Base-by-base conservation (phyloP, 2,113 vertebrate genomes). In the Trematomus loennbergii region DNA sequence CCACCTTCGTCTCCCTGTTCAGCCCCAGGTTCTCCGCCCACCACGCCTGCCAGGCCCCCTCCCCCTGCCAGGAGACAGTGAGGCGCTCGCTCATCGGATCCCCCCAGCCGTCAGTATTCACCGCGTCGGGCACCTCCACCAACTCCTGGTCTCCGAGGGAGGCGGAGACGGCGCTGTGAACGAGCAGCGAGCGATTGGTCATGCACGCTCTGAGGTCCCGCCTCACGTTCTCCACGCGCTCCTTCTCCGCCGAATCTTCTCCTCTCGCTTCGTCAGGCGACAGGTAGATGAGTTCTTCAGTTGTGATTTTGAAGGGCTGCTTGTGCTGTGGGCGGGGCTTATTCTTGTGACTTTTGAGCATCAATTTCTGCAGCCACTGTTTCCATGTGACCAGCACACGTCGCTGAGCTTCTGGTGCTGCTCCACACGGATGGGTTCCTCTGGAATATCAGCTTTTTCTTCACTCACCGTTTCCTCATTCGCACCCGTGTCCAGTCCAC, bases 11-110 rank as follows among this genome's bases (percentile, higher is more conserved):
- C 0, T 83, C 79, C 0, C 9, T 2, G 68, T 86, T 88, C 20
- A 90, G 18, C 0, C 92, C 95, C 0, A 89, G 90, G 36, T 84
- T 86, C 7, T 95, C 93, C 0, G 90, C 88, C 97, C 97, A 97
- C 96, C 97, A 97, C 0, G 61, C 70, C 0, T 25, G 76, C 89
- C 91, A 95, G 0, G 48, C 83, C 0, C 87, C 92, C 0, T 81
- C 87, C 81, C 97, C 93, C 0, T 78, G 79, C 97, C 98, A 98
- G 2, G 96, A 87, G 0, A 79, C 75, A 0, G 89, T 94, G 72
- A 99, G 79, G 0, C 97, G 95, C 3, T 91, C 8, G 7, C 94
- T 97, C 9, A 97, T 86, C 4, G 88, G 81, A 0, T 96, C 95
- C 0, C 4, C 62, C 53, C 93, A 95, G 1, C n/a, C 12, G 0